phyloP scores from a whole-genome alignment of 2,888 invertebrate genomes.

The Cacoxenus indagator region DNA sequence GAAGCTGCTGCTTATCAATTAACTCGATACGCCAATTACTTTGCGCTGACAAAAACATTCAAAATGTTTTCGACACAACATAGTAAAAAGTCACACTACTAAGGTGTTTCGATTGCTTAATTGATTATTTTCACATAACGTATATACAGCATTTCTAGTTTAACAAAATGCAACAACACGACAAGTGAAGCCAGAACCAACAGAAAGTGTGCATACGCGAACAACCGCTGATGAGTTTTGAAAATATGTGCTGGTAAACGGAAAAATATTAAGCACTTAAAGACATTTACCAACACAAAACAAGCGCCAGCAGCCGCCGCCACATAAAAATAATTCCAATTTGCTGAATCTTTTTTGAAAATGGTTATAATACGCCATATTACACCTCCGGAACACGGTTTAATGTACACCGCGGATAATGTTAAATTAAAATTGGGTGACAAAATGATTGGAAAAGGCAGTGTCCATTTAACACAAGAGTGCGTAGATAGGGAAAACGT shows the following conservation, averaged over 20 bases:
- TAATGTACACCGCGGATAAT: conserved; percentile 64
- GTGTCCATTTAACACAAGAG: conserved; percentile 68
- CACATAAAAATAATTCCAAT: not conserved
- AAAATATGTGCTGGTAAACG: conserved; percentile 16
- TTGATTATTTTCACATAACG: not conserved
- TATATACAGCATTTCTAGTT: not conserved
- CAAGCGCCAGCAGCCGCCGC: not conserved
- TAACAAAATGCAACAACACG: not conserved
- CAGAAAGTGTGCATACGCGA: not conserved
- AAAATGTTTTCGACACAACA: not conserved
- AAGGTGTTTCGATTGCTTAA: conserved; percentile 28
- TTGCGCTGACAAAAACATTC: not conserved
- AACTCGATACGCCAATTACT: not conserved
- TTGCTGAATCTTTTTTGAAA: conserved; percentile 21
- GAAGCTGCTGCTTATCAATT: too few species aligned
- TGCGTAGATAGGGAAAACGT: conserved; percentile 40
- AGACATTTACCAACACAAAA: conserved; percentile 1
- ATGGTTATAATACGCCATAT: conserved; percentile 67
- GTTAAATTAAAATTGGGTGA: conserved; percentile 66
- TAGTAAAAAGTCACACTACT: conserved; percentile 10
- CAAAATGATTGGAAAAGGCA: conserved; percentile 61
- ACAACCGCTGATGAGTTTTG: conserved; percentile 1
- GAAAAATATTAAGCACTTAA: conserved; percentile 23
- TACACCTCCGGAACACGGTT: conserved; percentile 61
- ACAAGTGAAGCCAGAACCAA: not conserved